A percentile compares a stretch with the other conserved stretches of the same genome.
Conservation (phyloP, 2,113 vertebrate species). For the Microtus montanus region DNA sequence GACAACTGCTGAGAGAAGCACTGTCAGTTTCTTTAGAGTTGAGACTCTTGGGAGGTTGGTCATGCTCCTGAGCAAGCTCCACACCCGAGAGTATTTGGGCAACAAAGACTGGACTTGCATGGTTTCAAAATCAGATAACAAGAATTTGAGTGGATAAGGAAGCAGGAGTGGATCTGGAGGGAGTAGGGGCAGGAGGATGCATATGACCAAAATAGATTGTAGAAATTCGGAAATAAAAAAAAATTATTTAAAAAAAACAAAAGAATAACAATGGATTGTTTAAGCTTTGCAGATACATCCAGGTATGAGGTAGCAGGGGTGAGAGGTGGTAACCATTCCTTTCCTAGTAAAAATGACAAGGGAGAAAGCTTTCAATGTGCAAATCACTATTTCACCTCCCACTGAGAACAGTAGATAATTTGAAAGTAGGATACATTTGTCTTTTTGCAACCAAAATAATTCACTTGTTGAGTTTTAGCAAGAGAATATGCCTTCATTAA, state of each 20-base stretch:
- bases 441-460: neutral
- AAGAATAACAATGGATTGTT: neutral
- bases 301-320: neutral
- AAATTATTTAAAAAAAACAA: neutral
- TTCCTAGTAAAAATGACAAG: conserved; percentile 15
- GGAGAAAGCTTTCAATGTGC: neutral
- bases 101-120: neutral
- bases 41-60: no score
- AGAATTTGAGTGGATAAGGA: neutral
- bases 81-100: neutral
- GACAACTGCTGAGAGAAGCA: neutral
- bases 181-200: neutral
- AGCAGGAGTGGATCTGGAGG: no score
- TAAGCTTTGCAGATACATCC: conserved; percentile 16
- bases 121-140: neutral
- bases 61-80: neutral
- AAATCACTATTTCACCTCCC: neutral
- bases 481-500: conserved; percentile 14
- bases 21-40: neutral
- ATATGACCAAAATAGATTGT: neutral
- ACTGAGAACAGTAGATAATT: conserved; percentile 17
- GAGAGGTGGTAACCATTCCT: neutral
- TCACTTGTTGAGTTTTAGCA: conserved; percentile 40
- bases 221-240: neutral
- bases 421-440: conserved; percentile 1